phyloP scores from a whole-genome alignment of 35 echinoderm and acorn worm genomes.

The Lytechinus pictus region DNA sequence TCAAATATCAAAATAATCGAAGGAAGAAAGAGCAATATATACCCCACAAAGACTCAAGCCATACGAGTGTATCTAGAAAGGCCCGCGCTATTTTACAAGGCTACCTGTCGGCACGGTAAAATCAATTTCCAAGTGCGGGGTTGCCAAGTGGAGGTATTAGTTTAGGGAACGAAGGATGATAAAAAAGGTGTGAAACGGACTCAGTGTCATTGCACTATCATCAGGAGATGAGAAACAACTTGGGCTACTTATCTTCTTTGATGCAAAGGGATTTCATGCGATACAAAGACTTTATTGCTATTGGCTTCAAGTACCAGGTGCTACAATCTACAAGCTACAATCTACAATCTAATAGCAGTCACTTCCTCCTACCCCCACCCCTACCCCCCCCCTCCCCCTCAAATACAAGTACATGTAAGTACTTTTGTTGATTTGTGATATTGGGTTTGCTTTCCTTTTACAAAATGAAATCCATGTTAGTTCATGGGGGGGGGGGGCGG shows the following conservation, averaged over 20 bases:
- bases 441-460: no score
- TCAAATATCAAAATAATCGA: conserved; percentile 20
- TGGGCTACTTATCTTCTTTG: not conserved
- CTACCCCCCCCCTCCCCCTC: no score
- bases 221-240: not conserved
- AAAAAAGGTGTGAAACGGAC: not conserved
- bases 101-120: not conserved
- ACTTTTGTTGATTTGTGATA: no score
- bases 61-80: not conserved
- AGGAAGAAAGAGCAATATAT: conserved; percentile 13
- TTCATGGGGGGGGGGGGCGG: no score
- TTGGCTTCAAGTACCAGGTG: not conserved
- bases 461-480: no score
- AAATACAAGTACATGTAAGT: no score
- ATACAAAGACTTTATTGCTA: not conserved
- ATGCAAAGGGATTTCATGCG: not conserved
- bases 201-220: not conserved
- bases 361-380: no score
- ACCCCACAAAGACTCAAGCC: not conserved
- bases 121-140: not conserved
- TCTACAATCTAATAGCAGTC: no score
- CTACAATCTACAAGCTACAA: no score
- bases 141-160: not conserved
- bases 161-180: not conserved
- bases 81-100: not conserved